Conservation (phyloP, 2,797 vertebrate species). For the Chromobotia macracanthus region DNA sequence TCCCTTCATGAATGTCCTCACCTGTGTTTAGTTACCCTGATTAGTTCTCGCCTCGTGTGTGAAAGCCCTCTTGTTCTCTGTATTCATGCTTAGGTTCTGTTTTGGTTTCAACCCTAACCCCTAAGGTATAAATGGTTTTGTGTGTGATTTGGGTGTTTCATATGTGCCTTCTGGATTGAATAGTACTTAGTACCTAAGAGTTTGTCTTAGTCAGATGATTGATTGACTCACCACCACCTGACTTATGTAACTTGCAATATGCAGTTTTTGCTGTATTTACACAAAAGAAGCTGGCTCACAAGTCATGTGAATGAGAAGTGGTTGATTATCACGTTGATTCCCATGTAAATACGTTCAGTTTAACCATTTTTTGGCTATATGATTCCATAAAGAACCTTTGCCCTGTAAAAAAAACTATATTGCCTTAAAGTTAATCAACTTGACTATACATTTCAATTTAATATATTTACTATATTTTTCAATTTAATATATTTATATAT, state of each 20-base stretch:
- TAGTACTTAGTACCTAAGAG: background rate
- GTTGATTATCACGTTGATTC: background rate
- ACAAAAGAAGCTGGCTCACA: slow-evolving; percentile 1
- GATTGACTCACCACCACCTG: slow-evolving; percentile 29
- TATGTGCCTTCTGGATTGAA: slow-evolving; percentile 5
- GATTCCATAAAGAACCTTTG: too few relatives aligned
- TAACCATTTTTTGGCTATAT: too few relatives aligned
- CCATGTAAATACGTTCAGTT: background rate
- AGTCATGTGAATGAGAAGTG: background rate
- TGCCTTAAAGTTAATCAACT: too few relatives aligned
- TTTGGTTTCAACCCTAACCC: background rate
- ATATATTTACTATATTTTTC: too few relatives aligned
- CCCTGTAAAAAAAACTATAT: too few relatives aligned
- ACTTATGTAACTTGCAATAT: slow-evolving; percentile 22
- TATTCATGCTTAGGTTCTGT: background rate
- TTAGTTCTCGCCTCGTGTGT: too few relatives aligned
- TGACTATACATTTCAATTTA: too few relatives aligned
- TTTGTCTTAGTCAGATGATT: background rate
- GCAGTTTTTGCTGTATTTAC: slow-evolving; percentile 1
- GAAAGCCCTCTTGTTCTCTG: background rate
- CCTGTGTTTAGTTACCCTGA: background rate
- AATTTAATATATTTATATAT: too few relatives aligned
- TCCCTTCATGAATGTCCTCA: background rate
- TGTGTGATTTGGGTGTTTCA: background rate
- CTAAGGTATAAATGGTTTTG: background rate